These are phyloP conservation scores for Dissostichus mawsoni DNA, from an alignment of 2,113 vertebrate genomes.

Conservation along the genomic window DNA sequence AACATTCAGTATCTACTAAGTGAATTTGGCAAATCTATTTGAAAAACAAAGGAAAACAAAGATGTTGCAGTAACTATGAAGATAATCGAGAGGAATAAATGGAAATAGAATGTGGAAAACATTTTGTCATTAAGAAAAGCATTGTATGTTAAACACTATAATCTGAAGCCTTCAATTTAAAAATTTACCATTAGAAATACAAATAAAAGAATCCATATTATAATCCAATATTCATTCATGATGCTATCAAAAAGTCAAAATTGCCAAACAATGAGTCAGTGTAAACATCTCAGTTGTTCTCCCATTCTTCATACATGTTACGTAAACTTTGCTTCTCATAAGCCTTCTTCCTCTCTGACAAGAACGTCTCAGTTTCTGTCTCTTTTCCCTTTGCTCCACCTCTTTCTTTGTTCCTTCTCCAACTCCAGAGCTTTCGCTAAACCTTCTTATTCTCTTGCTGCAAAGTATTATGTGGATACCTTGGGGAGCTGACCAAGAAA, in stretches of 20 bases:
- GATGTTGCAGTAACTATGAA: slow-evolving; percentile 13
- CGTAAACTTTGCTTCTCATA: background rate
- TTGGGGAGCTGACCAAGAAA: slow-evolving; percentile 41
- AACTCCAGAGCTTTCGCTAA: slow-evolving; percentile 39
- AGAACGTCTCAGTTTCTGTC: slow-evolving; percentile 18
- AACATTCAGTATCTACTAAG: background rate
- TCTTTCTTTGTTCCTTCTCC: slow-evolving; percentile 43
- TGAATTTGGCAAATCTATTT: slow-evolving; percentile 29
- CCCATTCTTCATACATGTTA: slow-evolving; percentile 13
- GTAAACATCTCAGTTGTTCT: too few species aligned
- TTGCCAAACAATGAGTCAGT: slow-evolving; percentile 24
- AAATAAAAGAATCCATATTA: slow-evolving; percentile 38
- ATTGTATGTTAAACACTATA: background rate
- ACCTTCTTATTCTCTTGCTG: slow-evolving; percentile 33
- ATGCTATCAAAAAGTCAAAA: slow-evolving; percentile 26
- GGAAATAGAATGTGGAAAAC: slow-evolving; percentile 3
- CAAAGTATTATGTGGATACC: slow-evolving; percentile 27
- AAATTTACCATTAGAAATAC: slow-evolving; percentile 3
- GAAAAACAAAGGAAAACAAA: slow-evolving; percentile 36
- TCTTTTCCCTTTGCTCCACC: slow-evolving; percentile 25
- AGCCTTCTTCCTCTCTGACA: slow-evolving; percentile 25
- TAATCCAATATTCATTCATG: slow-evolving; percentile 25
- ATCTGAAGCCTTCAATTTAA: background rate
- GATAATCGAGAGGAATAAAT: slow-evolving; percentile 17
- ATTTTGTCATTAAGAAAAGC: background rate